Conservation (phyloP, 2,113 vertebrate species). For the Malurus melanocephalus region DNA sequence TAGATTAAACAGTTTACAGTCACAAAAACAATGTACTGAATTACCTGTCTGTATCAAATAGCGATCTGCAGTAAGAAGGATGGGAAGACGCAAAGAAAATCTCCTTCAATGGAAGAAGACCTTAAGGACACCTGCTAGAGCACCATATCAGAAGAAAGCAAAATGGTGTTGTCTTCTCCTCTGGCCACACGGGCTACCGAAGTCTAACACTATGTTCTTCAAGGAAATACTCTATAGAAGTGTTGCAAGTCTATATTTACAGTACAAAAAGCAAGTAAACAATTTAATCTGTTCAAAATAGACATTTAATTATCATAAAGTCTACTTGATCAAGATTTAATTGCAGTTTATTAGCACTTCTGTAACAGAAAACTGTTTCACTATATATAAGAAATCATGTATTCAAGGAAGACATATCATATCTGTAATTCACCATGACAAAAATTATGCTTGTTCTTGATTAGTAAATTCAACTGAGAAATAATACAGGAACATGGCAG, state of each 20-base stretch:
- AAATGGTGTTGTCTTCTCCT: neutral
- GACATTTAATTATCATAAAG: neutral
- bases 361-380: neutral
- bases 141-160: neutral
- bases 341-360: neutral
- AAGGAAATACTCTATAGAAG: neutral
- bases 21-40: neutral
- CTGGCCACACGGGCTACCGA: neutral
- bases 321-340: neutral
- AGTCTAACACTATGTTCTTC: neutral
- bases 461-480: slow-evolving; percentile 15
- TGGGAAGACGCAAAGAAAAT: neutral
- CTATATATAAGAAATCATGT: neutral
- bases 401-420: neutral
- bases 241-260: neutral
- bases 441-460: neutral
- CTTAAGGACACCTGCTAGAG: neutral
- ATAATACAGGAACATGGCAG: neutral
- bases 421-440: neutral
- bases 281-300: slow-evolving; percentile 3
- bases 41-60: neutral
- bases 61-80: neutral
- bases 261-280: neutral
- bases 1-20: neutral
- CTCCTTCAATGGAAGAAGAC: neutral